A percentile compares a stretch with the other conserved stretches of the same genome.
Evolutionary conservation across 2,797 vertebrate species (phyloP).

Genomic region (Coccyzus lansbergi): DNA sequence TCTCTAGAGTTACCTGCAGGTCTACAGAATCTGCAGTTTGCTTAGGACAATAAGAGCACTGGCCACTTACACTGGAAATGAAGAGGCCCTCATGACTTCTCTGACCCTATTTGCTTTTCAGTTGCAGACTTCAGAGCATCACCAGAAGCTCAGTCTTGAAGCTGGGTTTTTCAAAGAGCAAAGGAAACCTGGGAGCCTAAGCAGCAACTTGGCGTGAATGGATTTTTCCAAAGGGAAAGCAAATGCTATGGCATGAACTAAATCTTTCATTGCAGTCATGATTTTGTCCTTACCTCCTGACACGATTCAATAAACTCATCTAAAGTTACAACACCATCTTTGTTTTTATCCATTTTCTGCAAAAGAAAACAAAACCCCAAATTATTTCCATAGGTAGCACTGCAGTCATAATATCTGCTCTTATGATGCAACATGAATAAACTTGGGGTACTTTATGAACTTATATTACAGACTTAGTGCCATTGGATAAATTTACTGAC

Average conservation of each 20-base stretch:
- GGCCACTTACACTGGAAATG: background rate
- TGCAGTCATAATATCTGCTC: background rate
- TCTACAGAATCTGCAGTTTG: background rate
- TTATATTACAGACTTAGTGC: background rate
- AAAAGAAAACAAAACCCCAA: slow-evolving; percentile 56
- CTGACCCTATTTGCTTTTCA: background rate
- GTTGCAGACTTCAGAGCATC: background rate
- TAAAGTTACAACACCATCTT: slow-evolving; percentile 95
- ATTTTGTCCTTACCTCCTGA: slow-evolving; percentile 86
- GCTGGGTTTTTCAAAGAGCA: background rate
- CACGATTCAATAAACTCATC: slow-evolving; percentile 96
- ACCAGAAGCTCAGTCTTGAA: background rate
- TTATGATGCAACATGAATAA: background rate
- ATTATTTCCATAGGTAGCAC: background rate
- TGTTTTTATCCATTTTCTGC: slow-evolving; percentile 99
- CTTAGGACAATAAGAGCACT: background rate
- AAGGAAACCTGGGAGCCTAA: background rate
- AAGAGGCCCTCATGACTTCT: background rate
- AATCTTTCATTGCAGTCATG: background rate
- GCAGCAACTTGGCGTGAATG: background rate
- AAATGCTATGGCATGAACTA: background rate
- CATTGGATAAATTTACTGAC: background rate
- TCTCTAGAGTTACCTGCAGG: background rate
- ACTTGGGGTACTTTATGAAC: background rate
- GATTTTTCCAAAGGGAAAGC: background rate